Percentiles rank a stretch among this genome's conserved stretches.
These are phyloP conservation scores for Nomada fucata DNA, from an alignment of 2,888 invertebrate species.

Conservation along the genomic window DNA sequence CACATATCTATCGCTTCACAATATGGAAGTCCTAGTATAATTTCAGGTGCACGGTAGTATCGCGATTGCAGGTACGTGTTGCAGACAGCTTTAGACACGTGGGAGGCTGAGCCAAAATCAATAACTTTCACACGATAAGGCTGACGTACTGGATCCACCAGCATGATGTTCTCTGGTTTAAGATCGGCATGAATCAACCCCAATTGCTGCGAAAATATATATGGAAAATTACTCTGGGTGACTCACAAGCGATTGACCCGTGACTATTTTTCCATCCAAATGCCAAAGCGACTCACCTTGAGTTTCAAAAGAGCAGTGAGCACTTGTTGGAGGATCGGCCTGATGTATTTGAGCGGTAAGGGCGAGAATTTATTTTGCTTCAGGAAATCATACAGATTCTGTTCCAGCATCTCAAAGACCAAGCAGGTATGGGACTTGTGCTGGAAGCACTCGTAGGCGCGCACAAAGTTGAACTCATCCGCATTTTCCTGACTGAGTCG, in stretches of 20 bases:
- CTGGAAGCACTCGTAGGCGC: conserved; percentile 99
- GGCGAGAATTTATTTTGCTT: conserved; percentile 99
- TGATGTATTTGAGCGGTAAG: conserved; percentile 98
- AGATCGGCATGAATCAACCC: conserved; percentile 99
- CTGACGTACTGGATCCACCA: conserved; percentile 98
- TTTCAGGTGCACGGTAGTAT: conserved; percentile 98
- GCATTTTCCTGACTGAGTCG: conserved; percentile 98
- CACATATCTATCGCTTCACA: conserved; percentile 99
- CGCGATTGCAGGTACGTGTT: conserved; percentile 99
- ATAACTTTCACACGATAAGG: conserved; percentile 99
- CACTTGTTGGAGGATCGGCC: conserved; percentile 99
- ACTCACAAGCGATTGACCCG: not conserved
- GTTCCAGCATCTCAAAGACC: conserved; percentile 99
- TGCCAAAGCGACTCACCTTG: conserved; percentile 87
- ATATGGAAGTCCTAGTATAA: conserved; percentile 98
- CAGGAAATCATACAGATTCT: conserved; percentile 99
- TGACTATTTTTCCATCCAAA: too few relatives aligned
- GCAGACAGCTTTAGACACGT: conserved; percentile 99
- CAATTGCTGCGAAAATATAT: conserved; percentile 90
- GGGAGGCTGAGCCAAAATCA: conserved; percentile 99
- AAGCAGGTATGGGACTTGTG: conserved; percentile 99
- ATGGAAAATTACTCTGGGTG: not conserved
- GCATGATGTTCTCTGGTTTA: conserved; percentile 99
- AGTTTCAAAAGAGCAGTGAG: conserved; percentile 93
- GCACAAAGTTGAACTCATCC: conserved; percentile 99